phyloP scores from a whole-genome alignment of 1,140 invertebrate genomes.

The Drosophila pectinifera region DNA sequence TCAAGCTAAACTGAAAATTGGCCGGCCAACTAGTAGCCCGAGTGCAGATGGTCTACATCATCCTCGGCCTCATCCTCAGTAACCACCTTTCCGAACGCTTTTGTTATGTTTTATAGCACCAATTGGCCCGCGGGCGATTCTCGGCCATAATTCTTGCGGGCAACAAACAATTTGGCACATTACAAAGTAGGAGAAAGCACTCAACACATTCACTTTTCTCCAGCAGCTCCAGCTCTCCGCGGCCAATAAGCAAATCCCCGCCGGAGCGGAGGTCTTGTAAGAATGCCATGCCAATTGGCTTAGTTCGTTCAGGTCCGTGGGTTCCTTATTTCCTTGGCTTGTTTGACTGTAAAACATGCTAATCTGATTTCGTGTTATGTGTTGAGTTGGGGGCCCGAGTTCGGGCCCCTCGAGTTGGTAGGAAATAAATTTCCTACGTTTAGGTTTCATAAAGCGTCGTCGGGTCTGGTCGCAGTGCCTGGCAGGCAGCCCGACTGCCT shows the following conservation, averaged over 20 bases:
- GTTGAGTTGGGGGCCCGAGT: conserved; percentile 61
- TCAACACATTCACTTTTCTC: conserved; percentile 77
- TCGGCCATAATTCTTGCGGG: conserved; percentile 64
- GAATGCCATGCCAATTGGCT: conserved; percentile 71
- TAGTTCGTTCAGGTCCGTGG: conserved; percentile 55
- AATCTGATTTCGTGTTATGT: conserved; percentile 83
- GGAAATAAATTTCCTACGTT: conserved; percentile 82
- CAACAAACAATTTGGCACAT: conserved; percentile 76
- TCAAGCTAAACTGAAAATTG: conserved; percentile 13
- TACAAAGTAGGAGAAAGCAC: conserved; percentile 80
- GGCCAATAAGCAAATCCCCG: conserved; percentile 32
- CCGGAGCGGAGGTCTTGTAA: conserved; percentile 26
- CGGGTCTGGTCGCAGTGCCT: conserved; percentile 38
- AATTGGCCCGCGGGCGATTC: conserved; percentile 67
- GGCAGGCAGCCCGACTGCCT: conserved; percentile 11
- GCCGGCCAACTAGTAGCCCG: conserved; percentile 19
- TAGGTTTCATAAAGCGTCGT: conserved; percentile 82
- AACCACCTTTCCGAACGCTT: conserved; percentile 10
- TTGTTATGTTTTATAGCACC: conserved; percentile 71
- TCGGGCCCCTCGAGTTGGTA: conserved; percentile 30
- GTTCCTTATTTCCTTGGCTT: conserved; percentile 51
- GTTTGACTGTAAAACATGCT: conserved; percentile 79
- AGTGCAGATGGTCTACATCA: neutral
- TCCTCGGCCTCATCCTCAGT: conserved; percentile 1
- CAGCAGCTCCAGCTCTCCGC: conserved; percentile 2